Conservation (phyloP, 2,888 invertebrate genomes). For the Dioctria rufipes region DNA sequence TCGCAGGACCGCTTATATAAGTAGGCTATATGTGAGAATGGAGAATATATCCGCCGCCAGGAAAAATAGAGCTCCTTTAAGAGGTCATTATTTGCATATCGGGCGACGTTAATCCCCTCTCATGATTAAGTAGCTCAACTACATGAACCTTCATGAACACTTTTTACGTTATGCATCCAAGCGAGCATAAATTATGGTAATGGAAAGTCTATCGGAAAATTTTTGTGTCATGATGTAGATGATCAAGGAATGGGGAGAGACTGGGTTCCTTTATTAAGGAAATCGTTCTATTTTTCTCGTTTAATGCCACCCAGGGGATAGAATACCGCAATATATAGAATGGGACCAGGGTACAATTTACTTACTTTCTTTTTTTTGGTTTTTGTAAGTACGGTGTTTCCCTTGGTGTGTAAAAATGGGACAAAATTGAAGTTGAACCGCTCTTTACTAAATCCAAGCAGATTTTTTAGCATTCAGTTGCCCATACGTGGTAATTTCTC, state of each 20-base stretch:
- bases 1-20: conserved; percentile 1
- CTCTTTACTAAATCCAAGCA: background rate
- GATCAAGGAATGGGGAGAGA: conserved; percentile 10
- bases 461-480: background rate
- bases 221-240: conserved; percentile 12
- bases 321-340: background rate
- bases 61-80: conserved; percentile 46
- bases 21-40: background rate
- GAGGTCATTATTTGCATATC: conserved; percentile 59
- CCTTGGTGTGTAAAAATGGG: background rate
- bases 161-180: conserved; percentile 31
- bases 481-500: too few relatives aligned
- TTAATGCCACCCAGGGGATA: background rate
- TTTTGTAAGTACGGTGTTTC: background rate
- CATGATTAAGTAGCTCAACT: conserved; percentile 48
- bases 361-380: conserved; percentile 21
- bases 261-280: conserved; percentile 3
- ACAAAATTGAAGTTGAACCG: background rate
- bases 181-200: conserved; percentile 53
- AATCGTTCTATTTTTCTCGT: conserved; percentile 11
- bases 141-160: background rate
- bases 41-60: background rate
- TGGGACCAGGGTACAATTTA: conserved; percentile 24
- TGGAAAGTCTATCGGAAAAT: conserved; percentile 45
- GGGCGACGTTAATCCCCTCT: conserved; percentile 35